Evolutionary conservation across 2,113 vertebrate species (phyloP).

Genomic region (Accipiter virgatus): DNA sequence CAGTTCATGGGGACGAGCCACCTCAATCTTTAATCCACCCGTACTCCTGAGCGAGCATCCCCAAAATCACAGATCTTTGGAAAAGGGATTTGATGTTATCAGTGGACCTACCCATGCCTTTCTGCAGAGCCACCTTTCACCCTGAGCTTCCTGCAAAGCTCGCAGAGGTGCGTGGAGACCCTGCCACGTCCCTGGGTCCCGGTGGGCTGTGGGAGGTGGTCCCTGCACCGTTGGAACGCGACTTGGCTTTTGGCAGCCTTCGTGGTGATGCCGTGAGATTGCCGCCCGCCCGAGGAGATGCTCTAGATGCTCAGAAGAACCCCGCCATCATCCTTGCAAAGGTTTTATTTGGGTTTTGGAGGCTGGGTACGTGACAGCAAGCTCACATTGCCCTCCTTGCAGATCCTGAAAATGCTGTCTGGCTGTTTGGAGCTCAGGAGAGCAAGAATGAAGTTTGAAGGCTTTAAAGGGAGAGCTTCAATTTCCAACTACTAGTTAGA

Average conservation of each 20-base stretch:
- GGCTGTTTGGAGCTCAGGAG: background rate
- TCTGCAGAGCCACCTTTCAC: background rate
- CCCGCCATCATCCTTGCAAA: background rate
- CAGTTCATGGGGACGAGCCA: accelerated
- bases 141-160: background rate
- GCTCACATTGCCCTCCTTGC: background rate
- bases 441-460: background rate
- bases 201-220: background rate
- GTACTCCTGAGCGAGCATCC: background rate
- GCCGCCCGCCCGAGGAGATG: background rate
- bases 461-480: background rate
- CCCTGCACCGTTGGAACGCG: accelerated
- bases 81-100: background rate
- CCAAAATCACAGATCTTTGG: background rate
- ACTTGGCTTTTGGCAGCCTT: background rate
- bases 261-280: accelerated
- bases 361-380: background rate
- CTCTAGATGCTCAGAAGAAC: background rate
- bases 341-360: background rate
- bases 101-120: background rate
- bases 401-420: background rate
- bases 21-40: background rate
- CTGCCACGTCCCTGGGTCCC: background rate
- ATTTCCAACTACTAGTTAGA: background rate
- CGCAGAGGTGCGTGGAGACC: background rate